These are phyloP conservation scores for Thelaira solivaga DNA, from an alignment of 2,888 invertebrate species.

Conservation along the genomic window DNA sequence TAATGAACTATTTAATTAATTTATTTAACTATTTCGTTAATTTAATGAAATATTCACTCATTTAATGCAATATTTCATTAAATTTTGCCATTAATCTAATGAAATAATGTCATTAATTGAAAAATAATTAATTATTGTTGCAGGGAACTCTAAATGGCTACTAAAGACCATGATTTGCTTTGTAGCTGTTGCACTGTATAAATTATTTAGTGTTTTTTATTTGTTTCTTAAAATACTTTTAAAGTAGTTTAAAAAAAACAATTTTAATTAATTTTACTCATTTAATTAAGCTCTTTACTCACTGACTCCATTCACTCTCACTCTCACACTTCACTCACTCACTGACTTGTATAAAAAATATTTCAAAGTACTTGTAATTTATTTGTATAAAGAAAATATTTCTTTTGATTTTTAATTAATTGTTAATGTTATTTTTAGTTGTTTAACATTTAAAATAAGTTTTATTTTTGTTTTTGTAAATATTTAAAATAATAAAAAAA, in stretches of 20 bases:
- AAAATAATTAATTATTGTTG: no score
- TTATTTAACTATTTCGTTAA: no score
- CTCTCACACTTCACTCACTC: conserved; percentile 5
- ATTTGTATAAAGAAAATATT: conserved; percentile 17
- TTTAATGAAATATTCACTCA: no score
- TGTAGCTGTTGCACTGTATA: neutral
- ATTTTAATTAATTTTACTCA: conserved; percentile 23
- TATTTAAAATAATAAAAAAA: conserved; percentile 31
- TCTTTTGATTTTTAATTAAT: conserved; percentile 3
- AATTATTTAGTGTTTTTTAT: no score
- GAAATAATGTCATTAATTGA: no score
- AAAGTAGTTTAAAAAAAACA: conserved; percentile 1
- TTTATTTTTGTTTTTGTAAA: conserved; percentile 61
- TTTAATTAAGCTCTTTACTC: conserved; percentile 16
- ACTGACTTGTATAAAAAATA: conserved; percentile 27
- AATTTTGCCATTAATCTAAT: no score
- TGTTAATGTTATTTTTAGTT: conserved; percentile 22
- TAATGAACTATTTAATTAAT: no score
- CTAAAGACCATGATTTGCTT: no score
- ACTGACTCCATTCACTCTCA: conserved; percentile 7
- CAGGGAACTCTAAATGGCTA: no score
- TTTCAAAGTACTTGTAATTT: conserved; percentile 33
- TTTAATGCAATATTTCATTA: no score
- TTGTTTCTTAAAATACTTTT: no score
- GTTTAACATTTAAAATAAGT: conserved; percentile 8